Percentiles rank a stretch among this genome's conserved stretches.
Conservation (phyloP, 2,888 invertebrate species). For the Cerceris ruficornis region DNA sequence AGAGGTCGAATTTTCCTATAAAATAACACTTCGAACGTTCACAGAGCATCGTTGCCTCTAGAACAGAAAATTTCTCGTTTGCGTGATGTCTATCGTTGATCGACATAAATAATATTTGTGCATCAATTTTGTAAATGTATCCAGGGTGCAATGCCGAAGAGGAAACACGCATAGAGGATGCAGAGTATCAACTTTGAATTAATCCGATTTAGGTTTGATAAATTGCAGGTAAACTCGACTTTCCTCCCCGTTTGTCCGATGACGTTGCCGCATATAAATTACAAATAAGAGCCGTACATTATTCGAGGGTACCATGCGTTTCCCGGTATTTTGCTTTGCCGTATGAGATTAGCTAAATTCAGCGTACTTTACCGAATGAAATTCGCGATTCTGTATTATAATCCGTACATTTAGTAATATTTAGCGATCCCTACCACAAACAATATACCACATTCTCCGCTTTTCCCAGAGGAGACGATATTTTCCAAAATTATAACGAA, state of each 20-base stretch:
- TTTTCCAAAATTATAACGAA: slow-evolving; percentile 56
- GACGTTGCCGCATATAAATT: slow-evolving; percentile 31
- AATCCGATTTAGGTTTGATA: background rate
- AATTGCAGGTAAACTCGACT: too few species aligned
- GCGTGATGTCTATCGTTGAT: too few species aligned
- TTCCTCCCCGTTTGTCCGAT: slow-evolving; percentile 8
- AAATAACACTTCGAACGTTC: too few species aligned
- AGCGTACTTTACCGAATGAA: slow-evolving; percentile 25
- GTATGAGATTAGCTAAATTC: slow-evolving; percentile 38
- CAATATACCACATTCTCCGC: background rate
- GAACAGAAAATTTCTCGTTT: too few species aligned
- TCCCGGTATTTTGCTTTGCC: slow-evolving; percentile 8
- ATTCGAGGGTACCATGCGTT: background rate
- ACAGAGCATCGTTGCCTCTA: too few species aligned
- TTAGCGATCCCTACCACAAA: background rate
- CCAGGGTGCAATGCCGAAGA: too few species aligned
- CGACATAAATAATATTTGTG: too few species aligned
- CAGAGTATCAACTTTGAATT: too few species aligned
- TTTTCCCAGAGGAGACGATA: slow-evolving; percentile 55
- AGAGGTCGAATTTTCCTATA: too few species aligned
- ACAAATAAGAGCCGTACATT: slow-evolving; percentile 5
- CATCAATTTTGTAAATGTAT: too few species aligned
- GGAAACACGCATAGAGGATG: too few species aligned
- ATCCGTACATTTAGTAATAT: slow-evolving; percentile 43
- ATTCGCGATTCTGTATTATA: slow-evolving; percentile 44